Evolutionary conservation across 1,140 invertebrate species (phyloP).

Genomic region (Himalopsyche phryganea): DNA sequence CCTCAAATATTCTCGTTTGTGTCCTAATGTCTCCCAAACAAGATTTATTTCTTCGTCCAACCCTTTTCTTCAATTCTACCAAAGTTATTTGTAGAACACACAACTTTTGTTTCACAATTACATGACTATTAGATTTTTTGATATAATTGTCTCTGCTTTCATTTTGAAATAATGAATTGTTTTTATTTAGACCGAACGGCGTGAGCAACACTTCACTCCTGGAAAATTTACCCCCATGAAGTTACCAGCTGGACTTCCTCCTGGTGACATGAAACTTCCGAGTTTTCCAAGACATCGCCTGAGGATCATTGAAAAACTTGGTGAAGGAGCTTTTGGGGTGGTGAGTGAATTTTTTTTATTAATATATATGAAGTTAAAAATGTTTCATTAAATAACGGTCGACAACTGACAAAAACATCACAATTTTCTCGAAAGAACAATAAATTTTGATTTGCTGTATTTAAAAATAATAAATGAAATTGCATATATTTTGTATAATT

Average conservation of each 20-base stretch:
- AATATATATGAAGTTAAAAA: no score
- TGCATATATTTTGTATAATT: no score
- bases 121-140: no score
- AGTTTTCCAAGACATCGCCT: constrained; percentile 63
- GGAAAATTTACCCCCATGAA: constrained; percentile 59
- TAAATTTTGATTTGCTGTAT: no score
- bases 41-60: no score
- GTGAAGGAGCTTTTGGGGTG: constrained; percentile 79
- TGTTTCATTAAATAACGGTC: no score
- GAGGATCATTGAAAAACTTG: constrained; percentile 73
- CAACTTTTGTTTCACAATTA: background rate
- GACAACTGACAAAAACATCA: no score
- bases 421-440: no score
- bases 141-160: no score
- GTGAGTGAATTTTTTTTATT: constrained; percentile 47
- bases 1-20: no score
- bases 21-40: no score
- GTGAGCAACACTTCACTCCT: constrained; percentile 57
- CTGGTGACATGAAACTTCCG: constrained; percentile 53
- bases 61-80: background rate
- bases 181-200: constrained; percentile 56
- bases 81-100: background rate
- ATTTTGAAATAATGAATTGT: constrained; percentile 2
- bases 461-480: no score
- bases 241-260: constrained; percentile 53